Evolutionary conservation across 2,797 vertebrate genomes (phyloP), one percentile per base, ranked within the genome.

Genomic region (Tauraco hartlaubi): DNA sequence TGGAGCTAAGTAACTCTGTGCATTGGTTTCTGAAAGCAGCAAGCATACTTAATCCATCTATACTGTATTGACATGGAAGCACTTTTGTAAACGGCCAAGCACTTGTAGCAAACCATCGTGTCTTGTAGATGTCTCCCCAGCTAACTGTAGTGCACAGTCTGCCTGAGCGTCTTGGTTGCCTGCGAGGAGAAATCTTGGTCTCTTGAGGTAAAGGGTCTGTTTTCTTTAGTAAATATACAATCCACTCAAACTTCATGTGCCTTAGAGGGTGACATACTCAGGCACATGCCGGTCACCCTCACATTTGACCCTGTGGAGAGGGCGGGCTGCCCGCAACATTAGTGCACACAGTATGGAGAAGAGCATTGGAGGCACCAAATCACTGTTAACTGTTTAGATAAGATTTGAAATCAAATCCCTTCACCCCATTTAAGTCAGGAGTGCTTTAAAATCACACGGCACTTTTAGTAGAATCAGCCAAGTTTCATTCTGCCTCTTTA

Each of bases 401-500:
- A 81, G 46, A 88, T 72, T 71, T 68, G 33, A 92, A 94, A 91
- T 86, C 11, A 73, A 76, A 86, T 90, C 64, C 4, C 37, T 88
- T 93, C 52, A 63, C 56, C 41, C 74, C 61, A 85, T 93, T 94
- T 87, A 79, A 90, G 78, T 88, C 33, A 72, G 18, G 59, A 90
- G 26, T 71, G 25, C 44, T 95, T 93, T 81, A 82, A 90, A 90
- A 88, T 88, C 74, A 33, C 63, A 43, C 14, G 52, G 49, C 64
- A 51, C 43, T 90, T 95, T 68, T 31, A 94, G 90, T 46, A 85
- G 54, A 87, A 79, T 88, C 61, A 85, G 64, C 23, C 6, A 94
- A 92, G 71, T 89, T 97, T 94, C 61, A 62, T 96, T 94, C 64
- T 85, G 72, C 67, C 54, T 94, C 74, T 94, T 95, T 85, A 85